Evolutionary conservation across 1,140 invertebrate species (phyloP), one percentile per base, ranked within the genome.

Genomic region (Drosophila nannoptera): DNA sequence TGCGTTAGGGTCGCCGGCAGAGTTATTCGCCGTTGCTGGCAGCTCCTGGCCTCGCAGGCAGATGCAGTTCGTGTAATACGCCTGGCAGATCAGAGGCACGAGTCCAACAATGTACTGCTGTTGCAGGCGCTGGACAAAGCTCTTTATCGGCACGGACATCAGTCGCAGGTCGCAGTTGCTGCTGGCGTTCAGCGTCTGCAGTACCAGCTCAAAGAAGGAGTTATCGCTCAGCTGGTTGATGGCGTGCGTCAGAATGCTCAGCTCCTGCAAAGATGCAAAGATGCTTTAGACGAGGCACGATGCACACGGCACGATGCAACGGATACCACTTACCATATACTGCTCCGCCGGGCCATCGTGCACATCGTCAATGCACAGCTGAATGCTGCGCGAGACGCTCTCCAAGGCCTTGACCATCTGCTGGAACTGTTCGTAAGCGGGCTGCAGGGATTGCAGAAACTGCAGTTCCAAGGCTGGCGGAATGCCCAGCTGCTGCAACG

Each of bases 191-290:
- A 86, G 11, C 6, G 62, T 65, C 14, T 87, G 67, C 29, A 68
- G 35, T n/a, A 86, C 35, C 4, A 77, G 9, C 6, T 74, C 62
- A 22, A 87, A 86, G 65, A 87, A 84, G n/a, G 45, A 40, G 7
- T 40, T 36, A 5, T 76, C 76, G 40, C 43, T 48, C 29, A 83
- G 32, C 6, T 52, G 22, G 8, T 42, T 0, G n/a, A 40, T 52
- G 1, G 12, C 14, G 7, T 68, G 33, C 36, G 65, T 80, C 8
- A 84, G 29, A 33, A 83, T 53, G 7, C 12, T 48, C 8, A 73
- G 7, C 4, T 73, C 60, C 80, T 83, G 55, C 0, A 49, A 22
- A 12, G 11, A 50, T 43, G 7, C 7, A 4, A 1, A 16, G 3
- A 22, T 45, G 4, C 6, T 2, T 42, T 14, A 14, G 36, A 9